These are phyloP conservation scores for Alloscopus bannaensis DNA, from an alignment of 2,888 invertebrate genomes.

Conservation along the genomic window DNA sequence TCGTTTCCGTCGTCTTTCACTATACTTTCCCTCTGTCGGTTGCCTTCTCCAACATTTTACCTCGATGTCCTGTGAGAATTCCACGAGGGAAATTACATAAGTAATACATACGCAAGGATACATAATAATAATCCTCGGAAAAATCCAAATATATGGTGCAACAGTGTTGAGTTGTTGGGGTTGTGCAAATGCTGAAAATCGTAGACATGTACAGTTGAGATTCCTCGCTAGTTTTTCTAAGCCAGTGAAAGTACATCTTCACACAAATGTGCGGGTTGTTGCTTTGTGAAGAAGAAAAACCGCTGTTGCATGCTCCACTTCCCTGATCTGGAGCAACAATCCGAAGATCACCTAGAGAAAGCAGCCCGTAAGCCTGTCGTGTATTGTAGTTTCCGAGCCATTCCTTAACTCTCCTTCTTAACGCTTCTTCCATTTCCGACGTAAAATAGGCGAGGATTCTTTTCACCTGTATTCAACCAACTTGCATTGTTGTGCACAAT, in stretches of 20 bases:
- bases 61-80: slow-evolving; percentile 29
- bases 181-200: too few species aligned
- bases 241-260: too few species aligned
- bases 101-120: not conserved
- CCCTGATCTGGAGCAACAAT: slow-evolving; percentile 5
- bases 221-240: too few species aligned
- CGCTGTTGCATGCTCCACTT: slow-evolving; percentile 34
- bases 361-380: too few species aligned
- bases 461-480: slow-evolving; percentile 1
- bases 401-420: slow-evolving; percentile 18
- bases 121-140: too few species aligned
- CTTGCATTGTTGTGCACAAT: not conserved
- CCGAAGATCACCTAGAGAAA: not conserved
- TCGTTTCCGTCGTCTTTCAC: slow-evolving; percentile 2
- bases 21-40: slow-evolving; percentile 29
- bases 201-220: too few species aligned
- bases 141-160: too few species aligned
- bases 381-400: too few species aligned
- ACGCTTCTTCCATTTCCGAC: slow-evolving; percentile 7
- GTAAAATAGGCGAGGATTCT: not conserved
- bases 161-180: too few species aligned
- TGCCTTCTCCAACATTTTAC: slow-evolving; percentile 6
- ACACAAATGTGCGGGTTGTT: too few species aligned
- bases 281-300: too few species aligned
- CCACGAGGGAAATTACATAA: slow-evolving; percentile 20